These are phyloP conservation scores for Pelochelys cantorii DNA, from an alignment of 2,797 vertebrate genomes.

Conservation along the genomic window DNA sequence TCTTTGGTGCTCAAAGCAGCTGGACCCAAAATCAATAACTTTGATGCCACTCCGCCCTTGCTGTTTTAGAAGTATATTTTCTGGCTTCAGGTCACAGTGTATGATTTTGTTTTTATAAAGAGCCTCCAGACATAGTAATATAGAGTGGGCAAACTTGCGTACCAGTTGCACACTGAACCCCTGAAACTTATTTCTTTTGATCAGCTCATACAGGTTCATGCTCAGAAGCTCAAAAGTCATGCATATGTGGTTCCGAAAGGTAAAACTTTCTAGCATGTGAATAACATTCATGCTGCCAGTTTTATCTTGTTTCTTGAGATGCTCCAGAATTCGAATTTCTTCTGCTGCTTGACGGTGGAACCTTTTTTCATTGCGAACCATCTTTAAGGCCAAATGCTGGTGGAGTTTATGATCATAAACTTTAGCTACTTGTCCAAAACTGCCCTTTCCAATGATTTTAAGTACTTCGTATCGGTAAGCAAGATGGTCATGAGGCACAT, in stretches of 20 bases:
- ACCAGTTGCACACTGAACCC: slow-evolving; percentile 96
- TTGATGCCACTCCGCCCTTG: slow-evolving; percentile 97
- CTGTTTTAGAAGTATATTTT: slow-evolving; percentile 98
- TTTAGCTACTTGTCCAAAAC: slow-evolving; percentile 97
- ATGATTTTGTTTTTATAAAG: slow-evolving; percentile 94
- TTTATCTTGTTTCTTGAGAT: slow-evolving; percentile 96
- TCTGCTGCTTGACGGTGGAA: slow-evolving; percentile 97
- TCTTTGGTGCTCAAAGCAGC: slow-evolving; percentile 98
- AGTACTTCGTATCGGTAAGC: slow-evolving; percentile 97
- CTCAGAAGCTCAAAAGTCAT: slow-evolving; percentile 98
- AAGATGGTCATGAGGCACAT: slow-evolving; percentile 95
- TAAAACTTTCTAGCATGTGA: slow-evolving; percentile 98
- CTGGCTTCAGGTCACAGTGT: slow-evolving; percentile 98
- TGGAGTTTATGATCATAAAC: slow-evolving; percentile 97
- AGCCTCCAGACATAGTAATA: slow-evolving; percentile 94
- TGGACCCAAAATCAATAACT: slow-evolving; percentile 99
- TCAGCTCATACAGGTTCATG: slow-evolving; percentile 98
- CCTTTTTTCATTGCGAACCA: slow-evolving; percentile 97
- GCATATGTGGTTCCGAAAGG: slow-evolving; percentile 97
- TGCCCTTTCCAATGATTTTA: slow-evolving; percentile 98
- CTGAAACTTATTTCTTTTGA: slow-evolving; percentile 98
- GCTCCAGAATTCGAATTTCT: slow-evolving; percentile 97
- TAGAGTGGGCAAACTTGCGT: slow-evolving; percentile 96
- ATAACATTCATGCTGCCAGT: slow-evolving; percentile 95
- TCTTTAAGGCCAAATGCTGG: slow-evolving; percentile 96